These are phyloP conservation scores for Squalus acanthias DNA, from an alignment of 2,797 vertebrate species.

Conservation along the genomic window DNA sequence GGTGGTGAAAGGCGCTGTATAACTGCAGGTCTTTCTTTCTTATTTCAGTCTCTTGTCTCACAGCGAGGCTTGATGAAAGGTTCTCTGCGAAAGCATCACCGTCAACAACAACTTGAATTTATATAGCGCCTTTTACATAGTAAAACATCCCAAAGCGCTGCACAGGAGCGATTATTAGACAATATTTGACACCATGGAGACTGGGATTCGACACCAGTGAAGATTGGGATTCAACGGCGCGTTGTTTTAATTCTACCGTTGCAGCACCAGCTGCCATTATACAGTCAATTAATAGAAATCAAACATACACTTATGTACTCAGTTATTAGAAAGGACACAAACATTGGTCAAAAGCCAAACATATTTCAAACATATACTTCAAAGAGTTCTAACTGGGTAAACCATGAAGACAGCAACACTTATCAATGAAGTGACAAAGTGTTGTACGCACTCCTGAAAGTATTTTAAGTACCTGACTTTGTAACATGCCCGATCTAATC, in stretches of 20 bases:
- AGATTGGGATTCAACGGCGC: background rate
- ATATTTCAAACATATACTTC: background rate
- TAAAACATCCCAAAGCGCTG: background rate
- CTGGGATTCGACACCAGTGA: background rate
- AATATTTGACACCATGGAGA: background rate
- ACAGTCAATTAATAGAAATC: background rate
- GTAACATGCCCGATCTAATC: conserved; percentile 22
- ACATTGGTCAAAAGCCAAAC: background rate
- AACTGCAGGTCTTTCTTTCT: too few relatives aligned
- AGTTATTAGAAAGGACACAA: background rate
- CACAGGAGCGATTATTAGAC: background rate
- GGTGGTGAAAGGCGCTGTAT: background rate
- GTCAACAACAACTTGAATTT: background rate
- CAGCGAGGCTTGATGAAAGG: background rate
- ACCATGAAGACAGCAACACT: background rate
- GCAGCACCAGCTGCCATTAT: background rate
- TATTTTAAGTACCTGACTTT: conserved; percentile 21
- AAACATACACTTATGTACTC: background rate
- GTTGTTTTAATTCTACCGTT: background rate
- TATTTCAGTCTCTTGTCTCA: background rate
- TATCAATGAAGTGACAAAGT: conserved; percentile 6
- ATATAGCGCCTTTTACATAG: background rate
- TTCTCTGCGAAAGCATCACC: background rate
- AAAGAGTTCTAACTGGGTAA: background rate
- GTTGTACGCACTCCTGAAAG: background rate